These are phyloP conservation scores for Pseudomyrmex flavicornis DNA, from an alignment of 1,140 invertebrate genomes.

Conservation along the genomic window DNA sequence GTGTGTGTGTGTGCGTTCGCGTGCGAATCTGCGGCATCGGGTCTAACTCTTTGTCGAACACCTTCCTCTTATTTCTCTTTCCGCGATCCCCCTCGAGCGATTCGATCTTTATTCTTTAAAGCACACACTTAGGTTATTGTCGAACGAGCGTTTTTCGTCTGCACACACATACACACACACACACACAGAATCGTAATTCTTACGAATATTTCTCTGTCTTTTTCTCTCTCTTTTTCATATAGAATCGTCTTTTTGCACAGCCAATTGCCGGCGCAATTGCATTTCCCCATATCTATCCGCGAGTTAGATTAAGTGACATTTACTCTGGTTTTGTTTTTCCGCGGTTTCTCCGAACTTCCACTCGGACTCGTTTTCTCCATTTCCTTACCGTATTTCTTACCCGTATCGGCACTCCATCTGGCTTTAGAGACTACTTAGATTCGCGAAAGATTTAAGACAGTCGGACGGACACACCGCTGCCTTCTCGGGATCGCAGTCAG, in stretches of 20 bases:
- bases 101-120: conserved; percentile 19
- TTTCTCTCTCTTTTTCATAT: too few species aligned
- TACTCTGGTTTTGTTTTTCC: conserved; percentile 35
- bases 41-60: conserved; percentile 30
- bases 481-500: conserved; percentile 51
- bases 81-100: background rate
- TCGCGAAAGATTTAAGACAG: conserved; percentile 48
- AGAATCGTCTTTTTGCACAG: background rate
- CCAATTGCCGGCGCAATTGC: conserved; percentile 42
- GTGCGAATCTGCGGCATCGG: conserved; percentile 8
- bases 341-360: background rate
- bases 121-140: too few species aligned
- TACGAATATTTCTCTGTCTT: background rate
- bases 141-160: too few species aligned
- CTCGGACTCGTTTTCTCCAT: conserved; percentile 13
- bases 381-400: conserved; percentile 54
- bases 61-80: background rate
- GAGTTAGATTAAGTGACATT: conserved; percentile 14
- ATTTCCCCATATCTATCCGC: conserved; percentile 30
- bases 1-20: background rate
- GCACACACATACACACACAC: too few species aligned
- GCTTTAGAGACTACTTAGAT: conserved; percentile 44
- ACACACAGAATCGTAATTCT: conserved; percentile 32
- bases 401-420: conserved; percentile 51
- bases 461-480: conserved; percentile 55